These are phyloP conservation scores for Palythoa caribaeorum DNA, from an alignment of 92 coral and sea anemone genomes.

Conservation along the genomic window DNA sequence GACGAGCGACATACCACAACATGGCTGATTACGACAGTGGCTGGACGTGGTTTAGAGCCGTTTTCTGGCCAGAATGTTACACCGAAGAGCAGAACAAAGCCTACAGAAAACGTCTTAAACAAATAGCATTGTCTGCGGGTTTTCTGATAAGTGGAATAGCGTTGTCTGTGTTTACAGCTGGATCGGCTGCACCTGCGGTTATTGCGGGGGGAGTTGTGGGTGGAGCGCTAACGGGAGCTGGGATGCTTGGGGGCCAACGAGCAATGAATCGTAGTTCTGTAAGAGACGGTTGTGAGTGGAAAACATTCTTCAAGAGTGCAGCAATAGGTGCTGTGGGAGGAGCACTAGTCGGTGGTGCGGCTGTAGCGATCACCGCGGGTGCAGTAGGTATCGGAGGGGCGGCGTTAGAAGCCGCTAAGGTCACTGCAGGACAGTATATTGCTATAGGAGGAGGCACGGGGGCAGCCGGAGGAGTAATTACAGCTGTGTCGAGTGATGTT, in stretches of 20 bases:
- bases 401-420: slow-evolving; percentile 34
- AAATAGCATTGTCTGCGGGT: slow-evolving; percentile 26
- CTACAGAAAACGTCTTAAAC: slow-evolving; percentile 17
- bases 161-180: slow-evolving; percentile 27
- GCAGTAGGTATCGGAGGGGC: slow-evolving; percentile 53
- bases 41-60: slow-evolving; percentile 58
- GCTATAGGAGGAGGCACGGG: slow-evolving; percentile 55
- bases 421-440: slow-evolving; percentile 12
- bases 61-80: slow-evolving; percentile 64
- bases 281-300: too few relatives aligned
- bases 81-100: slow-evolving; percentile 56
- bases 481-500: slow-evolving; percentile 29
- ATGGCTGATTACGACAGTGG: slow-evolving; percentile 65
- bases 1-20: slow-evolving; percentile 57
- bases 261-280: too few relatives aligned
- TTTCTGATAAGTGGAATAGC: slow-evolving; percentile 28
- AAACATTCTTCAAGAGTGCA: too few relatives aligned
- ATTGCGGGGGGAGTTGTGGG: slow-evolving; percentile 9
- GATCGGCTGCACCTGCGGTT: slow-evolving; percentile 46
- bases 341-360: slow-evolving; percentile 51
- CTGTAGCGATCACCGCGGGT: slow-evolving; percentile 51
- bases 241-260: not conserved
- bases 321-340: slow-evolving; percentile 45
- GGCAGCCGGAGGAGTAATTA: slow-evolving; percentile 27
- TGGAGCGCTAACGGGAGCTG: slow-evolving; percentile 34